phyloP scores from a whole-genome alignment of 2,113 vertebrate genomes.

The Apus apus region DNA sequence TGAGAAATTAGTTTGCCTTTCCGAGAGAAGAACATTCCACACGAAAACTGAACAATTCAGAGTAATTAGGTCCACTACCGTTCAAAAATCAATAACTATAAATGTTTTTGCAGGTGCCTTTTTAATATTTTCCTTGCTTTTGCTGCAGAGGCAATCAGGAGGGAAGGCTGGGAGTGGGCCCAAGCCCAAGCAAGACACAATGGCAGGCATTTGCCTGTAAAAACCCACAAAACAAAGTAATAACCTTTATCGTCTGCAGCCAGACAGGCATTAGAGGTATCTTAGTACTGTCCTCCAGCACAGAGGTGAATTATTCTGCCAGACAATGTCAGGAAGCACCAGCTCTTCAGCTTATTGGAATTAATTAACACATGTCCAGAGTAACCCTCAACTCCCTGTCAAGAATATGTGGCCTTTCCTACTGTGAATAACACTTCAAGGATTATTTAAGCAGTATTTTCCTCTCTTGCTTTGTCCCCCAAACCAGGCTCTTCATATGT shows the following conservation, averaged over 20 bases:
- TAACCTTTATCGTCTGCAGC: constrained; percentile 1
- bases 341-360: neutral
- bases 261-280: constrained; percentile 1
- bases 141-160: neutral
- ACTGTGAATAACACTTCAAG: neutral
- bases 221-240: neutral
- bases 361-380: constrained; percentile 42
- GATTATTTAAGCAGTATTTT: neutral
- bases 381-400: constrained; percentile 29
- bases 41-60: neutral
- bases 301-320: constrained; percentile 32
- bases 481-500: neutral
- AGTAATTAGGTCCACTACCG: neutral
- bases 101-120: neutral
- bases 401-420: constrained; percentile 15
- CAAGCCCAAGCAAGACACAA: neutral
- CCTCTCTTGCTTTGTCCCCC: neutral
- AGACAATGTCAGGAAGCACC: neutral
- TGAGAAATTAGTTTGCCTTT: neutral
- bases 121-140: neutral
- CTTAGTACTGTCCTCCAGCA: neutral
- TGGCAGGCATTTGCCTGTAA: neutral
- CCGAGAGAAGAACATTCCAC: neutral
- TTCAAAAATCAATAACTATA: neutral
- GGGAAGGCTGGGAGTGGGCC: neutral